Conservation (phyloP, 2,888 invertebrate species). For the Colletes collaris region DNA sequence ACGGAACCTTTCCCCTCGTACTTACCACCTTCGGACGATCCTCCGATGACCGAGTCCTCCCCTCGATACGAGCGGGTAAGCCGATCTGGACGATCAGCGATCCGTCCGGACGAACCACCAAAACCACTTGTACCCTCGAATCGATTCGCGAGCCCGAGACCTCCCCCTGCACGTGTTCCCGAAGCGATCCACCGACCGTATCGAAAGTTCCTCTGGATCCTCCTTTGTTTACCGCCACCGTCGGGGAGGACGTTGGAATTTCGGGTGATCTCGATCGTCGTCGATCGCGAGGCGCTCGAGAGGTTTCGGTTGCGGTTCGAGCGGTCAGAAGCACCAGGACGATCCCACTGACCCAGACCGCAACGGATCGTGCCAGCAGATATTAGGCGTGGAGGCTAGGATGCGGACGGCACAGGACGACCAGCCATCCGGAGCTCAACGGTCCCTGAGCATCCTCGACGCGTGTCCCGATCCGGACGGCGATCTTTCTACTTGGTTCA, state of each 20-base stretch:
- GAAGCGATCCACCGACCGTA: neutral
- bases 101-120: neutral
- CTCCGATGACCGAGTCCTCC: neutral
- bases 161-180: slow-evolving; percentile 30
- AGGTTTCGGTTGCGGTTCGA: too few relatives aligned
- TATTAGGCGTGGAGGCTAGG: slow-evolving; percentile 34
- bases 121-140: slow-evolving; percentile 34
- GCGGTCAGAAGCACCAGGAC: slow-evolving; percentile 22
- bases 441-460: neutral
- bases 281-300: neutral
- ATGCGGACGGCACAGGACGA: neutral
- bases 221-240: slow-evolving; percentile 1
- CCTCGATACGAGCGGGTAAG: too few relatives aligned
- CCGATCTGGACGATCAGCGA: neutral
- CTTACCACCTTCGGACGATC: slow-evolving; percentile 49
- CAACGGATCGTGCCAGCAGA: slow-evolving; percentile 17
- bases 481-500: neutral
- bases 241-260: too few relatives aligned
- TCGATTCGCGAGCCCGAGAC: slow-evolving; percentile 10
- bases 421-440: neutral
- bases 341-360: slow-evolving; percentile 43
- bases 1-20: slow-evolving; percentile 29
- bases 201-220: neutral
- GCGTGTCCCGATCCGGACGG: neutral
- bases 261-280: neutral